phyloP scores from a whole-genome alignment of 1,140 invertebrate species.

The Mercenaria mercenaria region DNA sequence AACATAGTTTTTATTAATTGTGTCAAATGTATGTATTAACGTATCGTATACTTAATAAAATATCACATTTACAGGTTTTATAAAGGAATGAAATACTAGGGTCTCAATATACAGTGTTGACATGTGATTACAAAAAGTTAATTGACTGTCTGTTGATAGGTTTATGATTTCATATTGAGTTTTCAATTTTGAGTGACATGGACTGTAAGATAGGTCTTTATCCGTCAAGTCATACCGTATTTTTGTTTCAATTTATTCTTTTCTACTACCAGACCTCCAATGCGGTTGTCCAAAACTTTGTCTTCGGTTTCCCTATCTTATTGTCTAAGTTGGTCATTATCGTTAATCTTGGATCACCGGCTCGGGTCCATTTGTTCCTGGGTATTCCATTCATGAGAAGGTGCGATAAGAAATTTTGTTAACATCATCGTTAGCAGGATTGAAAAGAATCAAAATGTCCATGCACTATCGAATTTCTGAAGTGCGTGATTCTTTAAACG shows the following conservation, averaged over 20 bases:
- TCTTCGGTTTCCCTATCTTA: neutral
- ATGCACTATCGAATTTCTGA: neutral
- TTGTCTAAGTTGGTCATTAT: neutral
- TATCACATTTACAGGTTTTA: neutral
- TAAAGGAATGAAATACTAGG: neutral
- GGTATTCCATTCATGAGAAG: neutral
- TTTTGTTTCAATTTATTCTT: neutral
- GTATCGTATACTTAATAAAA: neutral
- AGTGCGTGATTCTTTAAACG: neutral
- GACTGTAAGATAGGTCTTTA: neutral
- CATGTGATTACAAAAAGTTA: neutral
- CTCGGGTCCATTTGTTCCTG: neutral
- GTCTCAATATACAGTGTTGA: neutral
- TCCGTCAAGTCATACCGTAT: neutral
- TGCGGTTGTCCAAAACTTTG: neutral
- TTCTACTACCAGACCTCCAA: neutral
- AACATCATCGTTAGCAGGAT: neutral
- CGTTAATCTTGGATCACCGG: neutral
- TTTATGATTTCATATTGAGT: neutral
- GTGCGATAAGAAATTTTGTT: neutral
- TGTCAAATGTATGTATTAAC: neutral
- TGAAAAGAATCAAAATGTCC: neutral
- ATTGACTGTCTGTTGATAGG: neutral
- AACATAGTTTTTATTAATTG: neutral
- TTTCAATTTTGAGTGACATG: constrained; percentile 14